Conservation (phyloP, 1,140 invertebrate genomes). For the Lethrus apterus region DNA sequence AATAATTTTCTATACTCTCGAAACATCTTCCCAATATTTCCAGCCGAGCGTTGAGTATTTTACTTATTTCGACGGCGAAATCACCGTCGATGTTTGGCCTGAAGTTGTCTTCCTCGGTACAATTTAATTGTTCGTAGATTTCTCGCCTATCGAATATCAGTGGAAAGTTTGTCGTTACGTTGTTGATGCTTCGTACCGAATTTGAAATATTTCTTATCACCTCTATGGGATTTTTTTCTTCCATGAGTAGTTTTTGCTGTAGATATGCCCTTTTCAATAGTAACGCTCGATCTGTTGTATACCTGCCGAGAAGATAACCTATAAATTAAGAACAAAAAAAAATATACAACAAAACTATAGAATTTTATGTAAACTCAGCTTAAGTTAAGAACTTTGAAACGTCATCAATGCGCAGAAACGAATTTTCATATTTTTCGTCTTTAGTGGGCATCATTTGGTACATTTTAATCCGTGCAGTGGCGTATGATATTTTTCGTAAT, state of each 20-base stretch:
- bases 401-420: too few species aligned
- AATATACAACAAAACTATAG: too few species aligned
- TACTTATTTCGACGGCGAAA: conserved; percentile 2
- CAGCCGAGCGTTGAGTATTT: conserved; percentile 2
- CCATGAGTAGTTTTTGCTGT: conserved; percentile 2
- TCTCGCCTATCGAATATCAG: not conserved
- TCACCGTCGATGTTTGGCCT: not conserved
- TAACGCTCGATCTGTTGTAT: conserved; percentile 10
- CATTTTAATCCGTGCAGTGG: too few species aligned
- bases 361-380: too few species aligned
- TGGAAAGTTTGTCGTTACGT: not conserved
- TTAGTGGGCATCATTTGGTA: too few species aligned
- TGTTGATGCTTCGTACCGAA: conserved; percentile 4
- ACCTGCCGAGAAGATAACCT: conserved; percentile 14
- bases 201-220: conserved; percentile 4
- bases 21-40: conserved; percentile 7
- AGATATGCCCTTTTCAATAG: conserved; percentile 5
- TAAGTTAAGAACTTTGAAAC: too few species aligned
- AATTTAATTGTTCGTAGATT: not conserved
- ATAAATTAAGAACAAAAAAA: conserved; percentile 4
- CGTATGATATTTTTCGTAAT: too few species aligned
- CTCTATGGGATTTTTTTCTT: conserved; percentile 5
- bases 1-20: conserved; percentile 6
- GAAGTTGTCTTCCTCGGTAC: not conserved
- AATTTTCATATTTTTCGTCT: too few species aligned